phyloP scores from a whole-genome alignment of 2,888 invertebrate species.

The Cataglyphis rosenhaueri region DNA sequence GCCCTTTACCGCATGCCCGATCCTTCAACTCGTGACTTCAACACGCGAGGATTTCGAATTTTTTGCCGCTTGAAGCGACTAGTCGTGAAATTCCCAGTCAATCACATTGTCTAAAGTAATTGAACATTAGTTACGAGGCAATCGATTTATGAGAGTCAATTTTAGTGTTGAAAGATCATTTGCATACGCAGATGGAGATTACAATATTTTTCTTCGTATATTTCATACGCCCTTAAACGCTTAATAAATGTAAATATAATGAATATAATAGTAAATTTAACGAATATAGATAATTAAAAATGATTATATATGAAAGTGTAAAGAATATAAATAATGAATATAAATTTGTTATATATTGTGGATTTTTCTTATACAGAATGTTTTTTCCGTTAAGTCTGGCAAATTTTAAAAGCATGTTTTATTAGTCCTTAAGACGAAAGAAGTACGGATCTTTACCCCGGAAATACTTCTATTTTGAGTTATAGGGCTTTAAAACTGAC shows the following conservation, averaged over 20 bases:
- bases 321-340: not conserved
- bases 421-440: conserved; percentile 17
- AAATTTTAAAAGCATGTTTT: not conserved
- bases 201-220: not conserved
- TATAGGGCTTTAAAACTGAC: conserved; percentile 13
- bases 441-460: not conserved
- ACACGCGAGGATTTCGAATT: conserved; percentile 17
- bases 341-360: not conserved
- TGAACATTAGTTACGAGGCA: conserved; percentile 10
- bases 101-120: conserved; percentile 28
- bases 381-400: not conserved
- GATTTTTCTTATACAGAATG: not conserved
- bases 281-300: not conserved
- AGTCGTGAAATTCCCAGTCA: conserved; percentile 21
- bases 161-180: not conserved
- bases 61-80: conserved; percentile 13
- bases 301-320: not conserved
- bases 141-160: not conserved
- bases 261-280: not conserved
- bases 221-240: not conserved
- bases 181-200: not conserved
- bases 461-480: conserved; percentile 34
- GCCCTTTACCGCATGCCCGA: conserved; percentile 32
- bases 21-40: conserved; percentile 37
- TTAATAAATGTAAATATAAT: not conserved